These are phyloP conservation scores for Eclectus roratus DNA, from an alignment of 2,113 vertebrate species.

Conservation along the genomic window DNA sequence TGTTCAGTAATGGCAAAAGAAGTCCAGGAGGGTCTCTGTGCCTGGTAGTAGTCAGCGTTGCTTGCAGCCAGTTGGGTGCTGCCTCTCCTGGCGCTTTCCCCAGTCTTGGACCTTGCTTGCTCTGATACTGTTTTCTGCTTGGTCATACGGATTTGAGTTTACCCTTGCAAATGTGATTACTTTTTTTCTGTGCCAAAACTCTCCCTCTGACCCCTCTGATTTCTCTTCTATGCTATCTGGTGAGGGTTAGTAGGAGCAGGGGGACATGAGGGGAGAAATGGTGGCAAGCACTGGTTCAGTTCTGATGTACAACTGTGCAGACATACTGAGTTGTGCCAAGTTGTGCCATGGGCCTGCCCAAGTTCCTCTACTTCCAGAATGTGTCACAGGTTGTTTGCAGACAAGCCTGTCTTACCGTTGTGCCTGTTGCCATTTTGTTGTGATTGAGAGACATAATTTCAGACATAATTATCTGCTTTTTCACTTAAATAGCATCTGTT, in stretches of 20 bases:
- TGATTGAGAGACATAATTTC: neutral
- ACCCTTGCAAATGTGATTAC: neutral
- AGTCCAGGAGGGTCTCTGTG: neutral
- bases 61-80: neutral
- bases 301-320: neutral
- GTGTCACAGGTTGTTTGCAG: neutral
- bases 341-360: neutral
- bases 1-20: neutral
- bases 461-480: neutral
- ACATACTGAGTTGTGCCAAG: neutral
- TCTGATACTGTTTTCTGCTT: neutral
- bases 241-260: neutral
- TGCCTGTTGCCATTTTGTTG: neutral
- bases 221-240: neutral
- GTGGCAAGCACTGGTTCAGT: neutral
- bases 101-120: neutral
- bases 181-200: neutral
- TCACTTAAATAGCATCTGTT: neutral
- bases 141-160: neutral
- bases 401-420: neutral
- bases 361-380: neutral
- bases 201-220: rapidly evolving
- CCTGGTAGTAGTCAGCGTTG: neutral
- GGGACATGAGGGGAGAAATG: neutral
- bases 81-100: neutral